Conservation (phyloP, 1,140 invertebrate genomes). For the Nylanderia fulva region DNA sequence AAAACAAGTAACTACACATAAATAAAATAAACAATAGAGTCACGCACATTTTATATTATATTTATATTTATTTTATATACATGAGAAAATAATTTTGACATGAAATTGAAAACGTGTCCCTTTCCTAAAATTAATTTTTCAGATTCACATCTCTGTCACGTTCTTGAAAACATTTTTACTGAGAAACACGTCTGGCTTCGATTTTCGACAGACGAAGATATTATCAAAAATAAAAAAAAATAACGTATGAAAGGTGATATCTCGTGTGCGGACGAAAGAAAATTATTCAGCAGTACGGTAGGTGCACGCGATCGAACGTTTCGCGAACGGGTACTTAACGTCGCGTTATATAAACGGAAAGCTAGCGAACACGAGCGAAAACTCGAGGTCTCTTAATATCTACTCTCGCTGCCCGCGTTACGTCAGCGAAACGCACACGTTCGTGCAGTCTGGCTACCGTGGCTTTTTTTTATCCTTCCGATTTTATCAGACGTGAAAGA, state of each 20-base stretch:
- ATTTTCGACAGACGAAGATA: neutral
- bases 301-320: conserved; percentile 35
- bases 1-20: neutral
- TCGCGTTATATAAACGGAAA: conserved; percentile 59
- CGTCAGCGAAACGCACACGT: conserved; percentile 36
- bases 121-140: neutral
- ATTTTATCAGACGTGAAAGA: neutral
- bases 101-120: neutral
- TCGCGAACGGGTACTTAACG: conserved; percentile 47
- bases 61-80: too few species aligned
- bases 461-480: neutral
- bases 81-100: too few species aligned
- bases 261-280: conserved; percentile 10
- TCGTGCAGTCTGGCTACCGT: neutral
- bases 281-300: conserved; percentile 46
- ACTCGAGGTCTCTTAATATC: conserved; percentile 60
- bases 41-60: too few species aligned
- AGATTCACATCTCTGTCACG: neutral
- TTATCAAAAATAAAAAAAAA: neutral
- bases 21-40: too few species aligned
- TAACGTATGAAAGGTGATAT: neutral
- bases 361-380: conserved; percentile 41
- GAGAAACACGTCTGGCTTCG: neutral
- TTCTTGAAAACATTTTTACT: neutral
- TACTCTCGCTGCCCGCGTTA: conserved; percentile 52